Evolutionary conservation across 2,113 vertebrate genomes (phyloP).

Genomic region (Cyanoderma ruficeps): DNA sequence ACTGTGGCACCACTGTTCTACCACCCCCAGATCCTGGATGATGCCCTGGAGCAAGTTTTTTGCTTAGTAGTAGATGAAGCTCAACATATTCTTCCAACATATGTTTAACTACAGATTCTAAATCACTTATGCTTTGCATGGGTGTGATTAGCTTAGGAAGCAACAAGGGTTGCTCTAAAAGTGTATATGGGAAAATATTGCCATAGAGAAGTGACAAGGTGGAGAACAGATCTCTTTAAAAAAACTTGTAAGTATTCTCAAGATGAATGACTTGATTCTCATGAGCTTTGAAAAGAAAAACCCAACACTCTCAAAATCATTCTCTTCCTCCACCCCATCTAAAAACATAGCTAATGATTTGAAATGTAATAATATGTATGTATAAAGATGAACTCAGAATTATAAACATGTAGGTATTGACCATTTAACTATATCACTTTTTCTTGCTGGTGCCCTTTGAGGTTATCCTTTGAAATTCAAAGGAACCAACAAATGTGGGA

Average conservation of each 20-base stretch:
- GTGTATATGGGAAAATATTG: background rate
- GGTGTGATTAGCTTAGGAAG: background rate
- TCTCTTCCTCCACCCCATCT: fast-evolving
- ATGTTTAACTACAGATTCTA: background rate
- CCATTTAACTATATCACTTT: background rate
- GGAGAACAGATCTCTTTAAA: background rate
- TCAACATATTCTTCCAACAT: background rate
- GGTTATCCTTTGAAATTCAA: background rate
- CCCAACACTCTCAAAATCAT: background rate
- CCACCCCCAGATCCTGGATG: background rate
- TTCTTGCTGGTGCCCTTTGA: background rate
- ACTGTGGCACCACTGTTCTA: background rate
- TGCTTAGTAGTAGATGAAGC: background rate
- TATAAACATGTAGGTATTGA: background rate
- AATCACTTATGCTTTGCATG: background rate
- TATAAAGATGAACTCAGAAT: background rate
- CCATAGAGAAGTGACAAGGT: background rate
- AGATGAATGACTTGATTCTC: background rate
- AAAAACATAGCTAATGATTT: background rate
- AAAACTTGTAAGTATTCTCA: background rate
- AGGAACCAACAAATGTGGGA: background rate
- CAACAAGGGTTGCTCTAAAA: background rate
- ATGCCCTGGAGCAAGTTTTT: background rate
- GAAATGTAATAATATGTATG: background rate
- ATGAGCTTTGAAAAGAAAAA: background rate